These are phyloP conservation scores for Cryptotermes secundus DNA, from an alignment of 1,140 invertebrate genomes.

Conservation along the genomic window DNA sequence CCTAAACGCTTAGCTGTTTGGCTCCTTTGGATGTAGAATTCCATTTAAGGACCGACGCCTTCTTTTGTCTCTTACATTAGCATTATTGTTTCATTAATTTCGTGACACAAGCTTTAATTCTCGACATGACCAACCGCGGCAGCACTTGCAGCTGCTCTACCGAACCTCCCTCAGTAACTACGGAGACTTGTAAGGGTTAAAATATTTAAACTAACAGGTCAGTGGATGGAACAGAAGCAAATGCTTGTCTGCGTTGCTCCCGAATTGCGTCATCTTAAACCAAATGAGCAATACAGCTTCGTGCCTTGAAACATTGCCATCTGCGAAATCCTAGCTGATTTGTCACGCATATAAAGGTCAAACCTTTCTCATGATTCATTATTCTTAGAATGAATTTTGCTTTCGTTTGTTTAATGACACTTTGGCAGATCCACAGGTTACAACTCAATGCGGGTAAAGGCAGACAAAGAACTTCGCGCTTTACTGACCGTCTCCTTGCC, in stretches of 20 bases:
- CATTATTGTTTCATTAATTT: background rate
- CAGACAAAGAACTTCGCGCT: too few relatives aligned
- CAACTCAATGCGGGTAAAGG: background rate
- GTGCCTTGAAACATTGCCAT: too few relatives aligned
- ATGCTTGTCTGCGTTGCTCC: background rate
- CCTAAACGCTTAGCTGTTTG: too few relatives aligned
- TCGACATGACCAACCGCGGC: background rate
- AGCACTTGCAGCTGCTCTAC: background rate
- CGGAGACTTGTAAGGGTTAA: background rate
- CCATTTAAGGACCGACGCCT: background rate
- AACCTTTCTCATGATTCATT: too few relatives aligned
- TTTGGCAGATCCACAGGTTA: background rate
- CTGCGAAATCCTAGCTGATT: too few relatives aligned
- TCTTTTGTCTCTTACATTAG: too few relatives aligned
- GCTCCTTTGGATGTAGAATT: background rate
- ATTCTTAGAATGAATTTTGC: too few relatives aligned
- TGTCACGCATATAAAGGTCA: background rate
- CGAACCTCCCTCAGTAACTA: background rate
- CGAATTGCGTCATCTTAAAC: background rate
- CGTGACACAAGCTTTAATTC: background rate
- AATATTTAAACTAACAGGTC: conserved; percentile 9
- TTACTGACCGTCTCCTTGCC: too few relatives aligned
- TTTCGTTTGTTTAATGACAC: too few relatives aligned
- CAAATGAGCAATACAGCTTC: background rate
- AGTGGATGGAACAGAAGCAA: background rate